Conservation (phyloP, 2,113 vertebrate species). For the Chinchilla lanigera region DNA sequence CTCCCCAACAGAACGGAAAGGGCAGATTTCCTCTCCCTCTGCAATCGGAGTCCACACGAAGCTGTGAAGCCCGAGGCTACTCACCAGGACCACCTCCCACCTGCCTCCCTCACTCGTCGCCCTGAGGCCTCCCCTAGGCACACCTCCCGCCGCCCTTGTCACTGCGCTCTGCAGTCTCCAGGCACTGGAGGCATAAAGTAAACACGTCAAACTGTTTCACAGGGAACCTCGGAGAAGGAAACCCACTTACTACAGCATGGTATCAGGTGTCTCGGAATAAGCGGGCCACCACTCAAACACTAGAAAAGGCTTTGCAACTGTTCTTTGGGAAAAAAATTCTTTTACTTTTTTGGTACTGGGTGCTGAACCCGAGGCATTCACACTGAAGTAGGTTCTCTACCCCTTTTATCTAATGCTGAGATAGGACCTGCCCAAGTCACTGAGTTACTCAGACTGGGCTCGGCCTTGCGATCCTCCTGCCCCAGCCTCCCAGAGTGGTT, state of each 20-base stretch:
- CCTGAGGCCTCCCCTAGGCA: not conserved
- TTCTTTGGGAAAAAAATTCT: not conserved
- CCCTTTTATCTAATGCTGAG: not conserved
- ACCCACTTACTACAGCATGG: not conserved
- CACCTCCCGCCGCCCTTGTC: not conserved
- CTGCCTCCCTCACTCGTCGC: not conserved
- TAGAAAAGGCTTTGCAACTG: not conserved
- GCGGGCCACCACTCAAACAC: not conserved
- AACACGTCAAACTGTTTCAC: not conserved
- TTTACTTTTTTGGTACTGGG: not conserved
- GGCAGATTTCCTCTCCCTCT: too few relatives aligned
- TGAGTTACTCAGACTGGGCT: not conserved
- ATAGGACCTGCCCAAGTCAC: not conserved
- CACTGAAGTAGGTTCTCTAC: not conserved
- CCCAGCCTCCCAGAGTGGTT: not conserved
- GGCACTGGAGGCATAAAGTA: not conserved
- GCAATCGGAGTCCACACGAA: not conserved
- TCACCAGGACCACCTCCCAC: not conserved
- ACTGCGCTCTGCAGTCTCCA: not conserved
- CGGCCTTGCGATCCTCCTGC: not conserved
- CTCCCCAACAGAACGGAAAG: not conserved
- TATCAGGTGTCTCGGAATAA: not conserved
- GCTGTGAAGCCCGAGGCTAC: not conserved
- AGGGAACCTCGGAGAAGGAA: not conserved
- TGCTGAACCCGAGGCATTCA: not conserved